Evolutionary conservation across 2,797 vertebrate species (phyloP).

Genomic region (Threskiornis aethiopicus): DNA sequence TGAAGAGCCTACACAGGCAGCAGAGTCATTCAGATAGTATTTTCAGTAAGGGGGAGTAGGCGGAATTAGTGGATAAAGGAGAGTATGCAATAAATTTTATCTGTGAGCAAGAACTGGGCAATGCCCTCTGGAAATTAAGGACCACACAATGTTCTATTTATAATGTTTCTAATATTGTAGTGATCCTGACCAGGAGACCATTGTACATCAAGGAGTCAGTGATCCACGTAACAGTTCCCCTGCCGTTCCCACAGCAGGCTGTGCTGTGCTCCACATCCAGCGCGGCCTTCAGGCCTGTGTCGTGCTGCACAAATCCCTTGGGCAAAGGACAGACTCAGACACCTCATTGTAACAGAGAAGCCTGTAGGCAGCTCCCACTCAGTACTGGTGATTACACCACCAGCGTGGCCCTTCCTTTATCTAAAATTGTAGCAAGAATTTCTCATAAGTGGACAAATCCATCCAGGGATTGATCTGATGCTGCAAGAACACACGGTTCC

Average conservation of each 20-base stretch:
- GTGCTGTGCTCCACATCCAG: background rate
- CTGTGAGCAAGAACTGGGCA: background rate
- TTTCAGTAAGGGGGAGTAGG: slow-evolving; percentile 22
- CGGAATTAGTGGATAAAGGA: slow-evolving; percentile 9
- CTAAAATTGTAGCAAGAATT: background rate
- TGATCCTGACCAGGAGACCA: background rate
- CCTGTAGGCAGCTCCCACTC: background rate
- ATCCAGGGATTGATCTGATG: background rate
- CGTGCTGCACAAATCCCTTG: background rate
- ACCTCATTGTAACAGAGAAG: fast-evolving
- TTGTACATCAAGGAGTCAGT: background rate
- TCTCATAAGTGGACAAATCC: background rate
- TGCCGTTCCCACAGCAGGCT: background rate
- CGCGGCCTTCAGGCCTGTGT: background rate
- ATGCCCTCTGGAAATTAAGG: background rate
- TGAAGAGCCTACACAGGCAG: slow-evolving; percentile 14
- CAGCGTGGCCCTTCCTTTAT: background rate
- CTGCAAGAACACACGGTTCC: background rate
- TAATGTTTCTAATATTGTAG: background rate
- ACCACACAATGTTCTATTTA: background rate
- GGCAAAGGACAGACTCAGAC: background rate
- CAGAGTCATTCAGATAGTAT: background rate
- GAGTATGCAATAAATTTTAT: background rate
- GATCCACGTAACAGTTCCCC: background rate
- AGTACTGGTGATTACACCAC: background rate